phyloP scores from a whole-genome alignment of 2,888 invertebrate species.

The Drosophila tripunctata region DNA sequence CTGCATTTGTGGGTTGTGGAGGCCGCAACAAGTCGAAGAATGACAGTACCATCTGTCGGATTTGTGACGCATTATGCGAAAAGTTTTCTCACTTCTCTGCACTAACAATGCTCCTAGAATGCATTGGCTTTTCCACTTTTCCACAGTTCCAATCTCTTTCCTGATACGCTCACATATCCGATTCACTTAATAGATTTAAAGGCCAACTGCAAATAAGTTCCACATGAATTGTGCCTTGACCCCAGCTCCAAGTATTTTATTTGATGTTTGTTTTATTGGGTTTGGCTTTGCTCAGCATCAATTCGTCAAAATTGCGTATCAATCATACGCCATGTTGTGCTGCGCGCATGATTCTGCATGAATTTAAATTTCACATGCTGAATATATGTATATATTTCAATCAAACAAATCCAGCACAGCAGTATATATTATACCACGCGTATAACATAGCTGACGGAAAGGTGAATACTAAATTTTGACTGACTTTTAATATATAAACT shows the following conservation, averaged over 20 bases:
- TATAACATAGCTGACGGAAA: too few relatives aligned
- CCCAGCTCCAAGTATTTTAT: neutral
- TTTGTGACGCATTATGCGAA: conserved; percentile 60
- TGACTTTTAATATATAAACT: too few relatives aligned
- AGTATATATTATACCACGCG: neutral
- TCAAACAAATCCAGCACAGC: conserved; percentile 1
- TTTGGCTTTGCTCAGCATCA: neutral
- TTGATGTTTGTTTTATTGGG: neutral
- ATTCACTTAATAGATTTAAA: conserved; percentile 45
- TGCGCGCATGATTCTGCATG: conserved; percentile 8
- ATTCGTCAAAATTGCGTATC: conserved; percentile 44
- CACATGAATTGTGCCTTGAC: conserved; percentile 12
- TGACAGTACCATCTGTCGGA: conserved; percentile 25
- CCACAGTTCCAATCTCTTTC: neutral
- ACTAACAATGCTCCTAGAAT: conserved; percentile 33
- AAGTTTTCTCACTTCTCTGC: conserved; percentile 56
- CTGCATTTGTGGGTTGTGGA: conserved; percentile 8
- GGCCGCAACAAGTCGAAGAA: conserved; percentile 13
- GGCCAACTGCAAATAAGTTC: conserved; percentile 39
- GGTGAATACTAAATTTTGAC: too few relatives aligned
- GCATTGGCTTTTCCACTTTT: conserved; percentile 47
- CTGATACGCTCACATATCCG: neutral
- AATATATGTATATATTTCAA: conserved; percentile 11
- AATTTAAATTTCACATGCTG: conserved; percentile 14
- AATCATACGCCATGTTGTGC: conserved; percentile 63